Percentiles rank a stretch among this genome's conserved stretches.
phyloP scores from a whole-genome alignment of 2,888 invertebrate genomes.

The Chorisops tibialis region DNA sequence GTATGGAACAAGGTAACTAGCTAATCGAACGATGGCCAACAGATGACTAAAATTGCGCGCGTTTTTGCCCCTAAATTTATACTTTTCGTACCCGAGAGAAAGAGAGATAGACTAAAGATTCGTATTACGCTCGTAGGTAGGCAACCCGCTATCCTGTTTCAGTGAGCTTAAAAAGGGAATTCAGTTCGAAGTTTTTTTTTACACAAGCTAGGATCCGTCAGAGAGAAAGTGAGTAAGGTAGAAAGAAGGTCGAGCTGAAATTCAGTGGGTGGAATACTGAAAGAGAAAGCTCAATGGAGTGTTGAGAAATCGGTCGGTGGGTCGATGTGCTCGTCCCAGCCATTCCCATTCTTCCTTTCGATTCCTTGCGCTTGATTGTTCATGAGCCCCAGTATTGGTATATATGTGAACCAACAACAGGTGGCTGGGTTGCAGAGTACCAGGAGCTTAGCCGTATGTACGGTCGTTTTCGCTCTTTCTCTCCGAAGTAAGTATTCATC shows the following conservation, averaged over 20 bases:
- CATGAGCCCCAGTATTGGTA: not conserved
- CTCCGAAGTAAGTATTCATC: not conserved
- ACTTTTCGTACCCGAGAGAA: constrained; percentile 16
- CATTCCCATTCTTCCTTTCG: too few species aligned
- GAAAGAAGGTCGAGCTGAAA: not conserved
- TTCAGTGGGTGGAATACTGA: constrained; percentile 1
- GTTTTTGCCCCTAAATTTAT: constrained; percentile 31
- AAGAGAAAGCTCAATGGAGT: constrained; percentile 17
- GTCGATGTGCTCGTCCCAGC: too few species aligned
- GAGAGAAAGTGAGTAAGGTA: not conserved
- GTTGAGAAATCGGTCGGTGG: not conserved
- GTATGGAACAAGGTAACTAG: constrained; percentile 21
- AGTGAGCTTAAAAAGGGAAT: not conserved
- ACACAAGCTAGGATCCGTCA: not conserved
- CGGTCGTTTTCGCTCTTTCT: not conserved
- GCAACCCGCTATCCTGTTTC: too few species aligned
- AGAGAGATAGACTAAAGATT: not conserved
- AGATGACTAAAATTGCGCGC: constrained; percentile 34
- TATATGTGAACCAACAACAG: constrained; percentile 20
- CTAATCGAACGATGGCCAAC: constrained; percentile 32
- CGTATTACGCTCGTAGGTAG: too few species aligned
- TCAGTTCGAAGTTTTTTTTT: not conserved
- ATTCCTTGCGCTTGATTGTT: not conserved
- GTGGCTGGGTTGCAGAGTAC: constrained; percentile 21
- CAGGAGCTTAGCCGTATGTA: too few species aligned